Conservation (phyloP, 1,140 invertebrate genomes). For the Philopotamus ludificatus region DNA sequence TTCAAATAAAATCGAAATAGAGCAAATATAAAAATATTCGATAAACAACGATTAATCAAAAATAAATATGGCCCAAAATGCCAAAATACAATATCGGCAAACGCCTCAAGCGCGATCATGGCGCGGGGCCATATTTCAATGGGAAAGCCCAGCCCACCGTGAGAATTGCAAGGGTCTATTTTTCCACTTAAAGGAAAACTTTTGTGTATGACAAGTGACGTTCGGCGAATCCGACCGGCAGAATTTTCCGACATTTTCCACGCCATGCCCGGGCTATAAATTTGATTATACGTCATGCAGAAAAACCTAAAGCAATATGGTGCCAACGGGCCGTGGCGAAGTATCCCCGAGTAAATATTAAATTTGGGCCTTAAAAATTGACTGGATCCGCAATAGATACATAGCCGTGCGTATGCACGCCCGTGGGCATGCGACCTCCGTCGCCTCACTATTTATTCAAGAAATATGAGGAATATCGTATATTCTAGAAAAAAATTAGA, state of each 20-base stretch:
- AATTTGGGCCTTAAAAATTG: slow-evolving; percentile 27
- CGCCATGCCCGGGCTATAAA: slow-evolving; percentile 27
- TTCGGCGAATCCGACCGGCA: slow-evolving; percentile 8
- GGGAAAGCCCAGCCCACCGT: neutral
- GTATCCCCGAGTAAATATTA: slow-evolving; percentile 29
- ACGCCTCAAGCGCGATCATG: neutral
- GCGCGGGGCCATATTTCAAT: neutral
- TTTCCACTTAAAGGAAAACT: slow-evolving; percentile 16
- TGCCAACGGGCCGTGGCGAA: slow-evolving; percentile 14
- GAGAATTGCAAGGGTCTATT: neutral
- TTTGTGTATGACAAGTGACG: slow-evolving; percentile 24
- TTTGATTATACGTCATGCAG: slow-evolving; percentile 33
- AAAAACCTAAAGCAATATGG: slow-evolving; percentile 34
- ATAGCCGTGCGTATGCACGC: no score
- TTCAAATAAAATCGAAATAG: neutral
- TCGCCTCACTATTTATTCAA: no score
- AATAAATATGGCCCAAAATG: neutral
- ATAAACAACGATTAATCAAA: neutral
- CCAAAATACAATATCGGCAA: neutral
- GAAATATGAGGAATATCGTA: no score
- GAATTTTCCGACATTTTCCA: slow-evolving; percentile 21
- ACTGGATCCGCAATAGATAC: slow-evolving; percentile 5
- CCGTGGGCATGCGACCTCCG: no score
- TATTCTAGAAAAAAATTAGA: no score
- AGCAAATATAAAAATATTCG: neutral